A percentile compares a stretch with the other conserved stretches of the same genome.
These are phyloP conservation scores for Xanthia icteritia DNA, from an alignment of 2,888 invertebrate species.

Conservation along the genomic window DNA sequence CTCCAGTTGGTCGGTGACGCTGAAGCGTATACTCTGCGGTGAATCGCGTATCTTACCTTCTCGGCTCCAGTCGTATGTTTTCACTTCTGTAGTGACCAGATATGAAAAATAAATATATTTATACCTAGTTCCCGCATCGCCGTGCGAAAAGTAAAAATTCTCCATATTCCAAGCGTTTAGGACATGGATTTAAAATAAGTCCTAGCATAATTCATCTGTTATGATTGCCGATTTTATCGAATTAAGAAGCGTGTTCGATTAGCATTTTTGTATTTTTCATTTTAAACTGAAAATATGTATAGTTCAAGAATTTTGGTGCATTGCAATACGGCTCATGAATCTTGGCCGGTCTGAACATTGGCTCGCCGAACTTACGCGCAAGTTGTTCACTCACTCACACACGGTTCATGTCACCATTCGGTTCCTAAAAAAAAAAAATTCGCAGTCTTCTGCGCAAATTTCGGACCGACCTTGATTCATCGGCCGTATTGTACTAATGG, in stretches of 20 bases:
- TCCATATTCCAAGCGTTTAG: too few species aligned
- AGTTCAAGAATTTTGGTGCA: conserved; percentile 3
- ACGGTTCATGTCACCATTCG: too few species aligned
- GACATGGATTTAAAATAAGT: too few species aligned
- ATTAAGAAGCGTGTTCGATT: background rate
- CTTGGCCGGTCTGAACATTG: background rate
- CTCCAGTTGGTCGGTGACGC: too few species aligned
- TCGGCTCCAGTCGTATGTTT: too few species aligned
- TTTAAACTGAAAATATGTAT: background rate
- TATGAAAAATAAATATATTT: background rate
- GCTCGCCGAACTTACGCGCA: background rate
- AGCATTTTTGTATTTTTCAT: background rate
- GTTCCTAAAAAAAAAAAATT: background rate
- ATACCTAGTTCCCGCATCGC: too few species aligned
- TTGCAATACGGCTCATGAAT: background rate
- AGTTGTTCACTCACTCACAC: background rate
- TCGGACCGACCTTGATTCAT: background rate
- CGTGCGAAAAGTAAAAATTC: background rate
- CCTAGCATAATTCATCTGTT: background rate
- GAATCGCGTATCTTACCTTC: too few species aligned
- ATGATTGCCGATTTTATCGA: background rate
- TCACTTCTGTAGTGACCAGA: background rate
- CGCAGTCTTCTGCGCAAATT: background rate
- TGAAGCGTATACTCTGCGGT: too few species aligned
- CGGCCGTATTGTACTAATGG: background rate